A percentile compares a stretch with the other conserved stretches of the same genome.
These are phyloP conservation scores for Tiphia femorata DNA, from an alignment of 2,888 invertebrate genomes.

Conservation along the genomic window DNA sequence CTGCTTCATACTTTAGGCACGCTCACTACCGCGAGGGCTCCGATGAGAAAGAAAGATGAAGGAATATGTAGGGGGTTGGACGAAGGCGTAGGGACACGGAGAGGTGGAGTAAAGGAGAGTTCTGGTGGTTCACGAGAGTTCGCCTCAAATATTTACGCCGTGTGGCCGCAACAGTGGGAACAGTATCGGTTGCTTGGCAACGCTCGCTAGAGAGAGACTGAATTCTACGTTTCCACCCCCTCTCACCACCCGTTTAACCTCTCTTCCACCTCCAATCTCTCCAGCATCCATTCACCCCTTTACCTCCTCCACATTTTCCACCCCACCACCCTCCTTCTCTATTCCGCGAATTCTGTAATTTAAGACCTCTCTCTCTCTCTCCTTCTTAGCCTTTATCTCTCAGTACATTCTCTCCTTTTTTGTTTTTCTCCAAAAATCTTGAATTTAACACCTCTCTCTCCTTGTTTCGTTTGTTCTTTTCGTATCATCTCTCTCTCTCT, in stretches of 20 bases:
- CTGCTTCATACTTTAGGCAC: too few relatives aligned
- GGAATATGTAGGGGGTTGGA: constrained; percentile 19
- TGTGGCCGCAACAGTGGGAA: constrained; percentile 40
- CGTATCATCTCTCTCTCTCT: too few relatives aligned
- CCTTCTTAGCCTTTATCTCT: too few relatives aligned
- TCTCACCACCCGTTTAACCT: background rate
- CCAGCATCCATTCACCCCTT: background rate
- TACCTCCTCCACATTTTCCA: background rate
- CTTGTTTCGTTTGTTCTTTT: too few relatives aligned
- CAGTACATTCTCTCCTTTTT: too few relatives aligned
- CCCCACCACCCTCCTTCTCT: background rate
- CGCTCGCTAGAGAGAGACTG: constrained; percentile 37
- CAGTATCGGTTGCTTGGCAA: constrained; percentile 46
- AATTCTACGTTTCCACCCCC: constrained; percentile 22
- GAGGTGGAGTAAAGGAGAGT: constrained; percentile 11
- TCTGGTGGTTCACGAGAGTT: constrained; percentile 14
- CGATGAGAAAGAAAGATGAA: constrained; percentile 14
- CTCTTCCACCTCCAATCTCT: background rate
- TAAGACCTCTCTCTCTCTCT: background rate
- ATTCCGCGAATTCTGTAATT: constrained; percentile 5
- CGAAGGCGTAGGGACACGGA: constrained; percentile 14
- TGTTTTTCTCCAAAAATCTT: too few relatives aligned
- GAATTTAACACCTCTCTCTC: too few relatives aligned
- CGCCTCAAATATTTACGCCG: constrained; percentile 40
- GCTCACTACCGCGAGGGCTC: too few relatives aligned